Percentiles rank a stretch among this genome's conserved stretches.
Evolutionary conservation across 1,140 invertebrate species (phyloP).

Genomic region (Acromyrmex heyeri): DNA sequence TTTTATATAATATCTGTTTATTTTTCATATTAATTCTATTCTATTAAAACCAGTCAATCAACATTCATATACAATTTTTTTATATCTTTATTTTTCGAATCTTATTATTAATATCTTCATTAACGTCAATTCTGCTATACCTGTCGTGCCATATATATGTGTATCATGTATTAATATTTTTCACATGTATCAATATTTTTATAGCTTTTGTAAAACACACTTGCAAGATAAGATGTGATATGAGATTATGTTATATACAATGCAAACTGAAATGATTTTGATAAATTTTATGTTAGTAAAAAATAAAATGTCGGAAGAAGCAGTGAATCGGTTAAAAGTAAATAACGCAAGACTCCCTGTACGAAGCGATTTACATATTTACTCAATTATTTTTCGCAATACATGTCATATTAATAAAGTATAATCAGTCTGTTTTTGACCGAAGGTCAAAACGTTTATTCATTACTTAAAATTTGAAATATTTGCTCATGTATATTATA

Average conservation of each 20-base stretch:
- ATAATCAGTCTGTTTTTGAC: background rate
- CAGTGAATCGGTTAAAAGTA: background rate
- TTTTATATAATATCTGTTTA: slow-evolving; percentile 8
- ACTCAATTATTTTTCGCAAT: background rate
- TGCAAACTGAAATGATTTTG: background rate
- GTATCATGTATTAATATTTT: slow-evolving; percentile 4
- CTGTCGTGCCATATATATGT: background rate
- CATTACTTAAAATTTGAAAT: no score
- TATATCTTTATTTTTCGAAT: background rate
- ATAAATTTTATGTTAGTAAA: slow-evolving; percentile 16
- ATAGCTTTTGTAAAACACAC: background rate
- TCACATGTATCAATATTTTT: background rate
- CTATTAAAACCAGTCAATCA: background rate
- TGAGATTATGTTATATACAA: background rate
- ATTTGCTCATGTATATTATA: no score
- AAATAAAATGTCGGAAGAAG: background rate
- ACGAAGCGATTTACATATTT: background rate
- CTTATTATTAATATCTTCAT: slow-evolving; percentile 4
- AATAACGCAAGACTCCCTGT: background rate
- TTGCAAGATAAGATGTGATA: background rate
- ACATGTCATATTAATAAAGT: background rate
- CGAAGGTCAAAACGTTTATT: no score
- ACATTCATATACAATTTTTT: background rate
- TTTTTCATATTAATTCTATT: slow-evolving; percentile 4
- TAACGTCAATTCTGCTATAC: background rate